phyloP scores from a whole-genome alignment of 1,140 invertebrate genomes.

The Lepidurus couesii region DNA sequence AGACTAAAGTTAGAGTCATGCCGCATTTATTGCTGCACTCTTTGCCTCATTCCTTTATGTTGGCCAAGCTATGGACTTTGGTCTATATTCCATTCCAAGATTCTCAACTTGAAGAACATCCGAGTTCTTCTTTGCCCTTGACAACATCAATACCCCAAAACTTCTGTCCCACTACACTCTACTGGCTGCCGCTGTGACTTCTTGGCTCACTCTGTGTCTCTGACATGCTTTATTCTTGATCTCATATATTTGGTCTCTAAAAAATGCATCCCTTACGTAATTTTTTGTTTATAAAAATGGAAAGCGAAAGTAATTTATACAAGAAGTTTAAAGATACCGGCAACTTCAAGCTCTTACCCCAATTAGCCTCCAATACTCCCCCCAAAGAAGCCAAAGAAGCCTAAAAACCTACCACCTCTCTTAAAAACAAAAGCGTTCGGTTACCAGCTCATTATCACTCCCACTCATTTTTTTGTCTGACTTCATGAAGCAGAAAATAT shows the following conservation, averaged over 20 bases:
- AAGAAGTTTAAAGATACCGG: too few relatives aligned
- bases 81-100: not conserved
- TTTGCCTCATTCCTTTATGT: not conserved
- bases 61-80: not conserved
- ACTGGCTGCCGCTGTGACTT: not conserved
- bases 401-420: too few relatives aligned
- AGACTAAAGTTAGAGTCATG: not conserved
- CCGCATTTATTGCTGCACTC: not conserved
- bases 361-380: too few relatives aligned
- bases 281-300: too few relatives aligned
- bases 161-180: not conserved
- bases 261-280: too few relatives aligned
- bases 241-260: too few relatives aligned
- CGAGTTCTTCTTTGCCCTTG: not conserved
- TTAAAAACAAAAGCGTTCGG: too few relatives aligned
- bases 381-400: too few relatives aligned
- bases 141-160: constrained; percentile 19
- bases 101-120: not conserved
- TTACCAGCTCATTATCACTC: not conserved
- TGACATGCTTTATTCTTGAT: too few relatives aligned
- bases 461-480: not conserved
- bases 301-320: too few relatives aligned
- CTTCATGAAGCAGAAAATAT: constrained; percentile 3
- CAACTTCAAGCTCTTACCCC: too few relatives aligned
- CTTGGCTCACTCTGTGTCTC: not conserved